A percentile compares a stretch with the other conserved stretches of the same genome.
These are phyloP conservation scores for Poeciliopsis paucimaculata DNA, from an alignment of 2,797 vertebrate genomes.

Conservation along the genomic window DNA sequence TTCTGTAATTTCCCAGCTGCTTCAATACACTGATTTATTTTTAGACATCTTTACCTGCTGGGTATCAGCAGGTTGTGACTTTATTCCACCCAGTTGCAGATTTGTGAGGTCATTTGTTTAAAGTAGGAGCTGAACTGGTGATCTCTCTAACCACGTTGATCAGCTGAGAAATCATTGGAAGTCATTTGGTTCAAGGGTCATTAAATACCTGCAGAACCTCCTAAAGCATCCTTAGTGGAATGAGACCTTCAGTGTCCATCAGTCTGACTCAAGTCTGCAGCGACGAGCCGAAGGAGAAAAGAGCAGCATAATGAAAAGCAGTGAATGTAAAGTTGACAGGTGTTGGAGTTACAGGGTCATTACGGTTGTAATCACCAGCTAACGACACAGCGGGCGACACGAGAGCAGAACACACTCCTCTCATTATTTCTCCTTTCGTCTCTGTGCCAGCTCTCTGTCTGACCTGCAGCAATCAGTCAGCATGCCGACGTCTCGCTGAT, in stretches of 20 bases:
- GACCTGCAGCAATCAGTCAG: constrained; percentile 53
- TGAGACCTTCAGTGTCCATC: not conserved
- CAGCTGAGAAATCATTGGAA: not conserved
- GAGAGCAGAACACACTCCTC: constrained; percentile 25
- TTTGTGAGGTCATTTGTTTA: not conserved
- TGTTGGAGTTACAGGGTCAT: constrained; percentile 64
- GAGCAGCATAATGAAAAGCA: constrained; percentile 9
- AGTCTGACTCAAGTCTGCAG: constrained; percentile 17
- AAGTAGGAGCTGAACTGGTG: not conserved
- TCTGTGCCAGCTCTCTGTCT: constrained; percentile 17
- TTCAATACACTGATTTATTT: not conserved
- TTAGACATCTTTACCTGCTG: not conserved
- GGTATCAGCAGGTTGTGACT: not conserved
- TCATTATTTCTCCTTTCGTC: constrained; percentile 2
- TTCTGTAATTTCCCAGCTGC: not conserved
- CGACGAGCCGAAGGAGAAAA: constrained; percentile 15
- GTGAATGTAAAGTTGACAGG: constrained; percentile 62
- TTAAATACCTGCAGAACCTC: not conserved
- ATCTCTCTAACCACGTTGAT: not conserved
- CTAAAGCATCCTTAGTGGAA: not conserved
- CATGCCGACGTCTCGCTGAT: constrained; percentile 20
- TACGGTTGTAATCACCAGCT: constrained; percentile 66
- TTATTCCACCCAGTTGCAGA: not conserved
- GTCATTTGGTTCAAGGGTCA: not conserved
- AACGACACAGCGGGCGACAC: constrained; percentile 52